Conservation (phyloP, 1,140 invertebrate species). For the Drosophila tsacasi region DNA sequence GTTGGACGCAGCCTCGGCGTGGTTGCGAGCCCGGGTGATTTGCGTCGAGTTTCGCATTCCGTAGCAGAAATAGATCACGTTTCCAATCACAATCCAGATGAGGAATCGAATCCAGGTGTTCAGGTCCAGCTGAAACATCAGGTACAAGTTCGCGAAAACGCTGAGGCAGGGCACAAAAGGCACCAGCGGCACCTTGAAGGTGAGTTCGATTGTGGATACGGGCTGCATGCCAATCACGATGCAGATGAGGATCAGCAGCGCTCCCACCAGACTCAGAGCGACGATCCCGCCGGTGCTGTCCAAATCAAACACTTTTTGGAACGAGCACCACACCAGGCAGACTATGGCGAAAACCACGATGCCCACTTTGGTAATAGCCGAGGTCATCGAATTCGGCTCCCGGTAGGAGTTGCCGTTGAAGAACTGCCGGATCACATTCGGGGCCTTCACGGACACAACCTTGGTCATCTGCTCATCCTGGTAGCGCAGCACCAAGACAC, state of each 20-base stretch:
- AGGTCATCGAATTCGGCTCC: slow-evolving; percentile 87
- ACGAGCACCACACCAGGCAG: slow-evolving; percentile 66
- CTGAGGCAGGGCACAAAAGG: slow-evolving; percentile 93
- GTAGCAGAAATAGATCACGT: slow-evolving; percentile 87
- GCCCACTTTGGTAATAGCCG: slow-evolving; percentile 87
- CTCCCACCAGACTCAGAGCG: slow-evolving; percentile 64
- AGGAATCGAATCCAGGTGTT: slow-evolving; percentile 94
- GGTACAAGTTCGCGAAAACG: slow-evolving; percentile 93
- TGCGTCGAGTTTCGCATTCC: slow-evolving; percentile 86
- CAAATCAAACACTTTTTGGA: slow-evolving; percentile 54
- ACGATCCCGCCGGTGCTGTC: slow-evolving; percentile 50
- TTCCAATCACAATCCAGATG: slow-evolving; percentile 92
- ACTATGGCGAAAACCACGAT: slow-evolving; percentile 86
- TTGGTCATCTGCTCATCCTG: slow-evolving; percentile 80
- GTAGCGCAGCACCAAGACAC: slow-evolving; percentile 94
- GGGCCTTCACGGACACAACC: slow-evolving; percentile 83
- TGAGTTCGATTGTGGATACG: slow-evolving; percentile 66
- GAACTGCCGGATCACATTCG: slow-evolving; percentile 69
- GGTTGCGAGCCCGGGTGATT: slow-evolving; percentile 62
- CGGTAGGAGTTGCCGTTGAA: slow-evolving; percentile 88
- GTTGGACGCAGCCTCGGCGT: slow-evolving; percentile 61
- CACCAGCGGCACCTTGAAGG: slow-evolving; percentile 92
- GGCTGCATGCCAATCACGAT: slow-evolving; percentile 78
- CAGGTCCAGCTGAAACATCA: slow-evolving; percentile 94
- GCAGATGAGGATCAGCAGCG: slow-evolving; percentile 66